These are phyloP conservation scores for Cataglyphis cursor DNA, from an alignment of 2,888 invertebrate species.

Conservation along the genomic window DNA sequence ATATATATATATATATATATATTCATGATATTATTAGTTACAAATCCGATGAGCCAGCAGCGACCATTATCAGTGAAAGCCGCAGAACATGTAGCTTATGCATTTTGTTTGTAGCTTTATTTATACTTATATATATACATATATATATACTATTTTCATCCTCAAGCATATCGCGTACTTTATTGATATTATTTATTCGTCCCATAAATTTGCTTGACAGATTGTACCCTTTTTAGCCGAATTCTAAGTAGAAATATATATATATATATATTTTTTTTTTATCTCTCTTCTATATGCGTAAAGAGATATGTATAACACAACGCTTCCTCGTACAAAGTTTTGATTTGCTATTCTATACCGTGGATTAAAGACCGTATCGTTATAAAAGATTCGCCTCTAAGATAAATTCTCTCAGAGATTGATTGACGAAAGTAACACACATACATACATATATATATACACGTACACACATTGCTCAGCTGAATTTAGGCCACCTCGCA, in stretches of 20 bases:
- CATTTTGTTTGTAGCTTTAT: constrained; percentile 68
- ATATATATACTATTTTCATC: constrained; percentile 63
- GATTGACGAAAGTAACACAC: constrained; percentile 51
- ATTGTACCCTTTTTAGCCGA: constrained; percentile 61
- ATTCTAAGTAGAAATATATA: constrained; percentile 48
- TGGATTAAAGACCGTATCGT: constrained; percentile 26
- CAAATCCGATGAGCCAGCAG: constrained; percentile 85
- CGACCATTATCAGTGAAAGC: constrained; percentile 87
- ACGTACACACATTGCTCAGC: constrained; percentile 73
- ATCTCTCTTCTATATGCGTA: constrained; percentile 27
- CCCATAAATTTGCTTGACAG: constrained; percentile 80
- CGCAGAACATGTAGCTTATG: constrained; percentile 75
- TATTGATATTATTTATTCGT: constrained; percentile 77
- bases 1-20: constrained; percentile 41
- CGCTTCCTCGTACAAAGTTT: constrained; percentile 14
- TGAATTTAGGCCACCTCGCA: constrained; percentile 83
- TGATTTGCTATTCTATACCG: neutral
- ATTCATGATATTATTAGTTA: constrained; percentile 70
- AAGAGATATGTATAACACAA: neutral
- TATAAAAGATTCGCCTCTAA: constrained; percentile 10
- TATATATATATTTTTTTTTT: neutral
- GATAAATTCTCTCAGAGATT: constrained; percentile 41
- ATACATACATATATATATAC: neutral
- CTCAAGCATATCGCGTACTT: constrained; percentile 70
- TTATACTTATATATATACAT: constrained; percentile 52